Evolutionary conservation across 2,888 invertebrate species (phyloP).

Genomic region (Drosophila algonquin): DNA sequence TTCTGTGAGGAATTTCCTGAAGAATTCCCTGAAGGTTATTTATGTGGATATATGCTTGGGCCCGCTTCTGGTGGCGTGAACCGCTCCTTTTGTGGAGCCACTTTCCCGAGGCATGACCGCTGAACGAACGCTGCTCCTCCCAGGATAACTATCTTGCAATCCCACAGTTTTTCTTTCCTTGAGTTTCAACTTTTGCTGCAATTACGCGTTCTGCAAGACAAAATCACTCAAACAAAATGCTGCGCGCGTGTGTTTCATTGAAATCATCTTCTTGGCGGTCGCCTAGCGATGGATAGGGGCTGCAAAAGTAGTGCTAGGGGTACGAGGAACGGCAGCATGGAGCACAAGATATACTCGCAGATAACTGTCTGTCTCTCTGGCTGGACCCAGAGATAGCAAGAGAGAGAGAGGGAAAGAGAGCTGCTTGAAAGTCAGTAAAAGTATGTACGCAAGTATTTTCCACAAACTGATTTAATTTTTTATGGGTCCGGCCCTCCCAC

Average conservation of each 20-base stretch:
- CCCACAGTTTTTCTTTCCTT: conserved; percentile 36
- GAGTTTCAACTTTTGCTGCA: conserved; percentile 74
- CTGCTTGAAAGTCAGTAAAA: conserved; percentile 48
- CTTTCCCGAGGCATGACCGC: conserved; percentile 8
- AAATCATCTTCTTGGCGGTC: conserved; percentile 50
- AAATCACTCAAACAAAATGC: conserved; percentile 76
- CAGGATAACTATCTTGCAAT: conserved; percentile 38
- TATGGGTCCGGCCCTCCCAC: conserved; percentile 43
- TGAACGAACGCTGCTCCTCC: conserved; percentile 13
- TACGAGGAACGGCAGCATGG: neutral
- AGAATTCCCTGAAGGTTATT: neutral
- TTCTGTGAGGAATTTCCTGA: neutral
- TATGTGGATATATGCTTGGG: neutral
- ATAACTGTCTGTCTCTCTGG: too few relatives aligned
- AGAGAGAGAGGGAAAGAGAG: neutral
- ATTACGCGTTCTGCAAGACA: conserved; percentile 74
- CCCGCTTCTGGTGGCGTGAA: neutral
- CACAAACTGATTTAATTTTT: conserved; percentile 78
- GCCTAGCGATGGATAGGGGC: neutral
- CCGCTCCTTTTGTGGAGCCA: conserved; percentile 28
- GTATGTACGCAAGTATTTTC: conserved; percentile 68
- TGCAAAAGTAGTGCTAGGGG: conserved; percentile 8
- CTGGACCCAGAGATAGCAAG: neutral
- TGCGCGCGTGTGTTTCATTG: conserved; percentile 75
- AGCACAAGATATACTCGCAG: conserved; percentile 1